These are phyloP conservation scores for Callipepla californica DNA, from an alignment of 2,113 vertebrate genomes.

Conservation along the genomic window DNA sequence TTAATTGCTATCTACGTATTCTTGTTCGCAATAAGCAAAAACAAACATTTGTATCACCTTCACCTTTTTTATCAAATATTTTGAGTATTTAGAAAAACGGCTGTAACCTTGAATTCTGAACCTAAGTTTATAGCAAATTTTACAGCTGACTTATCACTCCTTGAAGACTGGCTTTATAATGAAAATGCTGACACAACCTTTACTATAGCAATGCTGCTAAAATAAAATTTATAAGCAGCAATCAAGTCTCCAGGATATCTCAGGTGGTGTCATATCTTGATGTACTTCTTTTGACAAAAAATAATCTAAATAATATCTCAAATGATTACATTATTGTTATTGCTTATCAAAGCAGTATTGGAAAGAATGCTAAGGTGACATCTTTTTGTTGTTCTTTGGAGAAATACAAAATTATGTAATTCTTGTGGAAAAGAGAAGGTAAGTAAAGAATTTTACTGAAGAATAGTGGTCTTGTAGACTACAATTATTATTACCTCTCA, in stretches of 20 bases:
- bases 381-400: not conserved
- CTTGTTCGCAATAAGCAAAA: not conserved
- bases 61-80: not conserved
- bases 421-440: not conserved
- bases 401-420: not conserved
- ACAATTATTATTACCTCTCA: not conserved
- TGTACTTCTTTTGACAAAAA: conserved; percentile 41
- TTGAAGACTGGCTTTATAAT: conserved; percentile 45
- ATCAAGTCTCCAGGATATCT: conserved; percentile 38
- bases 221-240: conserved; percentile 60
- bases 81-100: not conserved
- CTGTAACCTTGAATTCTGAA: not conserved
- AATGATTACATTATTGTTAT: conserved; percentile 29
- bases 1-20: not conserved
- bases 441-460: not conserved
- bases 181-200: conserved; percentile 61
- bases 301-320: conserved; percentile 45
- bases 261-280: not conserved
- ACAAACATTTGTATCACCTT: not conserved
- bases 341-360: conserved; percentile 40
- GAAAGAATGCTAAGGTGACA: not conserved
- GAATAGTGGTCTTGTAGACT: not conserved
- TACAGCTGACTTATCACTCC: conserved; percentile 45
- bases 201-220: not conserved
- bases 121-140: not conserved